These are phyloP conservation scores for Myrmecobius fasciatus DNA, from an alignment of 2,113 vertebrate species.

Conservation along the genomic window DNA sequence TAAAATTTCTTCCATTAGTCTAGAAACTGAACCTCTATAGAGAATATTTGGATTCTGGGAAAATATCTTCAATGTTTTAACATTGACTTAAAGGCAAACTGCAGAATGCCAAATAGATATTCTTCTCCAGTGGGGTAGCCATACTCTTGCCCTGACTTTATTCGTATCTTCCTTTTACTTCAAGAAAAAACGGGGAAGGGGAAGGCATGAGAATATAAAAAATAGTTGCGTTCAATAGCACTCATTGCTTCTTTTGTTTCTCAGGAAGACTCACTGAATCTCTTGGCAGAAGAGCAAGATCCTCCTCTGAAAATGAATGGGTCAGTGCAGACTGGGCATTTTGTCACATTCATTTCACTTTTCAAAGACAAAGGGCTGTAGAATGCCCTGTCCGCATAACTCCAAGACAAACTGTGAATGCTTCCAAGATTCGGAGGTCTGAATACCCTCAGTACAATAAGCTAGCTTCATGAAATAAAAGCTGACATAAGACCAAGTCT, in stretches of 20 bases:
- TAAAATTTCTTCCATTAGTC: neutral
- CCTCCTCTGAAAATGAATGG: slow-evolving; percentile 26
- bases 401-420: neutral
- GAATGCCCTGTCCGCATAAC: slow-evolving; percentile 19
- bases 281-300: slow-evolving; percentile 15
- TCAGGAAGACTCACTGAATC: slow-evolving; percentile 27
- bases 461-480: slow-evolving; percentile 46
- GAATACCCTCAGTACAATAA: neutral
- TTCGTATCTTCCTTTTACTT: slow-evolving; percentile 27
- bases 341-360: slow-evolving; percentile 17
- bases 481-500: neutral
- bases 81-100: neutral
- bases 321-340: slow-evolving; percentile 35
- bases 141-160: neutral
- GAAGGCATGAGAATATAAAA: neutral
- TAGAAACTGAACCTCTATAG: neutral
- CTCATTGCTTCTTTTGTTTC: slow-evolving; percentile 31
- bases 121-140: slow-evolving; percentile 16
- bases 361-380: slow-evolving; percentile 1
- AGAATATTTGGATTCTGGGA: neutral
- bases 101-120: neutral
- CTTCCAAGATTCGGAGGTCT: slow-evolving; percentile 17
- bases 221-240: slow-evolving; percentile 45
- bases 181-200: neutral
- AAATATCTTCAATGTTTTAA: neutral